These are phyloP conservation scores for Naja naja DNA, from an alignment of 2,113 vertebrate species.

Conservation along the genomic window DNA sequence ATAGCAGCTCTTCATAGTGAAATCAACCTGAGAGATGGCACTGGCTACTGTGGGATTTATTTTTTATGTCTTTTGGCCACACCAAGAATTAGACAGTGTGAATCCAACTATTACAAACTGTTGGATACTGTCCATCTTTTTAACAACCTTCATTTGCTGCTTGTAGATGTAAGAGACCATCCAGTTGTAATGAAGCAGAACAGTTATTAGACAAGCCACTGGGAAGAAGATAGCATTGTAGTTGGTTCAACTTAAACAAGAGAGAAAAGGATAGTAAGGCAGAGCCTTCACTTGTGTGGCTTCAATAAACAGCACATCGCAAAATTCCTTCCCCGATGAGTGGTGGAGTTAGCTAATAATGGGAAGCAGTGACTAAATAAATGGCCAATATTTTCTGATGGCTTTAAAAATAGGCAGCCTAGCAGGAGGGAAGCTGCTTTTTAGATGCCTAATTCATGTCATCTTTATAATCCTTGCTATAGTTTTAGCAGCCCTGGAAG, in stretches of 20 bases:
- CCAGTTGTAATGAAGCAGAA: not conserved
- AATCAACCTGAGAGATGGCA: not conserved
- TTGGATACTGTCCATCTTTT: not conserved
- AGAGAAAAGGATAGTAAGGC: not conserved
- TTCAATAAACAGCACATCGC: not conserved
- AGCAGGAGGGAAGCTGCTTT: slow-evolving; percentile 67
- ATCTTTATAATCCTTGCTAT: slow-evolving; percentile 59
- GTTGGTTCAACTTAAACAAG: not conserved
- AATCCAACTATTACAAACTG: not conserved
- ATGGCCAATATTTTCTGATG: slow-evolving; percentile 42
- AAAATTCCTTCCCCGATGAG: slow-evolving; percentile 17
- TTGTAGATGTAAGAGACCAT: not conserved
- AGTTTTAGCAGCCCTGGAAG: slow-evolving; percentile 52
- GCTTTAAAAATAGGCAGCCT: slow-evolving; percentile 66
- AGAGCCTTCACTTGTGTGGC: slow-evolving; percentile 8
- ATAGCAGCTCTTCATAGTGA: not conserved
- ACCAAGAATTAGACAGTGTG: not conserved
- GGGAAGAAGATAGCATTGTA: not conserved
- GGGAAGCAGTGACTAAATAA: not conserved
- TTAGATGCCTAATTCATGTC: slow-evolving; percentile 65
- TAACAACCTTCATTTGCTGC: not conserved
- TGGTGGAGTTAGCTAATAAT: slow-evolving; percentile 39
- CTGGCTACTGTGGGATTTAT: not conserved
- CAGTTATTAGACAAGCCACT: not conserved
- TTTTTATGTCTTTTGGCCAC: not conserved